Percentiles rank a stretch among this genome's conserved stretches.
Evolutionary conservation across 2,797 vertebrate species (phyloP).

Genomic region (Scyliorhinus canicula): DNA sequence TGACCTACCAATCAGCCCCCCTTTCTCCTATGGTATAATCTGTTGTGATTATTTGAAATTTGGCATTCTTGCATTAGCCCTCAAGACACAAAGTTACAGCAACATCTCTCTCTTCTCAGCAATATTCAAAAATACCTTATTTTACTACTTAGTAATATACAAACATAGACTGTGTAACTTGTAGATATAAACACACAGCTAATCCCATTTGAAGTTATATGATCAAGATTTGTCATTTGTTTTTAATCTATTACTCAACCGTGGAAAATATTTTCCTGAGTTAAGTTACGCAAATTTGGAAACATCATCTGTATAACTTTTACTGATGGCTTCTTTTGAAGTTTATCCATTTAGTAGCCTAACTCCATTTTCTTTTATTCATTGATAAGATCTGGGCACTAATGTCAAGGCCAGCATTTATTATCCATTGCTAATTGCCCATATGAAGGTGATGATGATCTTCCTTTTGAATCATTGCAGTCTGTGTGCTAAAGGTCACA

Average conservation of each 20-base stretch:
- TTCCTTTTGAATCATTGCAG: too few species aligned
- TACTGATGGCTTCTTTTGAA: not conserved
- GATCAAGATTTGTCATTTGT: not conserved
- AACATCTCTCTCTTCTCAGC: too few species aligned
- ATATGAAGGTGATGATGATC: too few species aligned
- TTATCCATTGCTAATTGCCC: too few species aligned
- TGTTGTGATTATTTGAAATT: too few species aligned
- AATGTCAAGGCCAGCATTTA: too few species aligned
- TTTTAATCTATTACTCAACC: not conserved
- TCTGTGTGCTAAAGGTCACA: too few species aligned
- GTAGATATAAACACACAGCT: not conserved
- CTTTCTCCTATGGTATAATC: too few species aligned
- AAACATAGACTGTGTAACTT: not conserved
- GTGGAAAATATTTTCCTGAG: not conserved
- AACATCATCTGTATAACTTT: not conserved
- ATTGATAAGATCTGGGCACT: too few species aligned
- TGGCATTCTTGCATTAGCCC: too few species aligned
- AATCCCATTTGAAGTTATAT: not conserved
- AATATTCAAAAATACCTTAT: not conserved
- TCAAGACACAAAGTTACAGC: too few species aligned
- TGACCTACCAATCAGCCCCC: too few species aligned
- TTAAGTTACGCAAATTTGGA: not conserved
- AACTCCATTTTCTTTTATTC: not conserved
- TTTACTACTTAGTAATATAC: not conserved
- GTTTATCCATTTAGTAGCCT: not conserved